Evolutionary conservation across 2,888 invertebrate genomes (phyloP), one percentile per base, ranked within the genome.

Genomic region (Melanophora roralis): DNA sequence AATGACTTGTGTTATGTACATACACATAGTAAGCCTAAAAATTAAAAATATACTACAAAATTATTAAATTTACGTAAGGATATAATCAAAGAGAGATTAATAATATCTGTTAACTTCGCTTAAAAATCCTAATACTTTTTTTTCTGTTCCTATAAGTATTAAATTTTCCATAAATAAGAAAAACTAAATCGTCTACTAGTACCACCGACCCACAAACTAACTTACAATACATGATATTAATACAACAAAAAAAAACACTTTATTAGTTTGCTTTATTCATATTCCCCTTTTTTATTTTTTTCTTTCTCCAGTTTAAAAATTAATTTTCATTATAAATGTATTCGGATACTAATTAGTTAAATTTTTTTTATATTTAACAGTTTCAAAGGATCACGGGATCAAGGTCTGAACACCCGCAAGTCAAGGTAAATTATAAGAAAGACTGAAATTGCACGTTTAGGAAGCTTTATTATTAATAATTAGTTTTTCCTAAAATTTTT

Each of bases 371-470:
- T n/a, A 11, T 78, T 59, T 23, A 32, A 85, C 91, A 93, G 93
- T 90, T 93, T 93, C 91, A 93, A 93, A 89, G 92, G 92, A 86
- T 93, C 92, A 74, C 91, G 92, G 82, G 92, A 92, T 86, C 90
- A 92, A 81, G 91, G 92, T 83, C 90, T 92, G 9, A 90, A 90
- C 75, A 85, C 88, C 73, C 88, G 90, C 81, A 89, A 89, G 84
- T 86, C 88, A 83, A 90, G 89, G 90, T 90, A 84, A 86, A 87
- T 87, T 73, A 47, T 0, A 38, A n/a, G 12, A 57, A 27, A 16
- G 23, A 75, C 9, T 8, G 1, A 53, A 62, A 3, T 47, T 62
- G 76, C 76, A 76, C 69, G 76, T 47, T 68, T 45, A 32, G 27
- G 6, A 27, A 62, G 21, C 23, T 16, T 21, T 32, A 11, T 68